A percentile compares a stretch with the other conserved stretches of the same genome.
These are phyloP conservation scores for Cyphomyrmex costatus DNA, from an alignment of 1,140 invertebrate genomes.

Conservation along the genomic window DNA sequence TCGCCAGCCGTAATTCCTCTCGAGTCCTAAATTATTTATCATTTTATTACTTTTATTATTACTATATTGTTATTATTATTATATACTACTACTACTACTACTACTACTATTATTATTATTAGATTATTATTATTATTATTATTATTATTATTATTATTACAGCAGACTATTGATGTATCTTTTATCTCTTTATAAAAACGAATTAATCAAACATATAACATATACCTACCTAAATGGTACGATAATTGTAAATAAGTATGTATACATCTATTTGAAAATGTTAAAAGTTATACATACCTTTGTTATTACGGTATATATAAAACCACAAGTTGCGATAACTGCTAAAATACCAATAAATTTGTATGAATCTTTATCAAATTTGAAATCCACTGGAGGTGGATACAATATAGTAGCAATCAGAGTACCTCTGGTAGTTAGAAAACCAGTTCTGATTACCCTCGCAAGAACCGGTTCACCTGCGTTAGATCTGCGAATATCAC, in stretches of 20 bases:
- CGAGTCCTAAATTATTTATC: conserved; percentile 81
- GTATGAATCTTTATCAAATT: conserved; percentile 97
- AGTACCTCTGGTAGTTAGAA: conserved; percentile 96
- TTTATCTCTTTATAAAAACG: conserved; percentile 6
- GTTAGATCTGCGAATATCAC: conserved; percentile 90
- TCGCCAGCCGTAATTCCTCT: conserved; percentile 88
- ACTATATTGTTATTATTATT: neutral
- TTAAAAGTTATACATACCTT: conserved; percentile 88
- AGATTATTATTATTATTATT: neutral
- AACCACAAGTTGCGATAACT: conserved; percentile 91
- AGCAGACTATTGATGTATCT: neutral
- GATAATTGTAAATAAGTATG: conserved; percentile 9
- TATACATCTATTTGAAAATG: conserved; percentile 55
- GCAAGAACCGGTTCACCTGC: conserved; percentile 90
- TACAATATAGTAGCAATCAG: conserved; percentile 97
- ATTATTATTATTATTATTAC: neutral
- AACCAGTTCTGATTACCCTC: conserved; percentile 93
- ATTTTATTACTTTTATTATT: neutral
- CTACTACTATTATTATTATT: neutral
- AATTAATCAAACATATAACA: conserved; percentile 34
- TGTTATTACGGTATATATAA: conserved; percentile 94
- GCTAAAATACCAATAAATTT: conserved; percentile 95
- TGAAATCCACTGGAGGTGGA: conserved; percentile 97
- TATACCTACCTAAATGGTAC: neutral
- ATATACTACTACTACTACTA: neutral